A percentile compares a stretch with the other conserved stretches of the same genome.
These are phyloP conservation scores for Atopsyche davidsoni DNA, from an alignment of 1,140 invertebrate species.

Conservation along the genomic window DNA sequence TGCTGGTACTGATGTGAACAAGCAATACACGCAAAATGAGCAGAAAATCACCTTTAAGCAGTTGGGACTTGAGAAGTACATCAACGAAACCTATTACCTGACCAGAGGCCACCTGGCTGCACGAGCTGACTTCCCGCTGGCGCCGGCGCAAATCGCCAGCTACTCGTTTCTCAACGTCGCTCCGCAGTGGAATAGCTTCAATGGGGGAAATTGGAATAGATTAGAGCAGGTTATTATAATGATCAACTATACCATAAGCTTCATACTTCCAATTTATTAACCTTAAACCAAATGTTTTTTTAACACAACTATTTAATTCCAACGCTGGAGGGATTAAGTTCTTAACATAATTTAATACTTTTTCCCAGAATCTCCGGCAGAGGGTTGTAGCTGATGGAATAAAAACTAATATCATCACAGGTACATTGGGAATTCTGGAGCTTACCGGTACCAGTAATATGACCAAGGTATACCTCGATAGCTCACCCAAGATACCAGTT, in stretches of 20 bases:
- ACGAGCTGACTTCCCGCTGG: conserved; percentile 39
- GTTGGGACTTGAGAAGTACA: conserved; percentile 34
- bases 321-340: no score
- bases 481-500: no score
- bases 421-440: no score
- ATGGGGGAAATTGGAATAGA: conserved; percentile 45
- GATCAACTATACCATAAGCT: neutral
- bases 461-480: no score
- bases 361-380: no score
- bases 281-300: no score
- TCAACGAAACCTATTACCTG: conserved; percentile 38
- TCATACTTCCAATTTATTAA: no score
- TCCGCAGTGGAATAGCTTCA: conserved; percentile 47
- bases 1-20: neutral
- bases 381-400: no score
- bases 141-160: conserved; percentile 35
- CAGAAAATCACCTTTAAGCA: conserved; percentile 6
- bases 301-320: no score
- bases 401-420: no score
- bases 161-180: conserved; percentile 45
- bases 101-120: conserved; percentile 43
- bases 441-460: no score
- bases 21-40: neutral
- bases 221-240: conserved; percentile 23
- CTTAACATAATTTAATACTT: no score